Conservation (phyloP, 1,140 invertebrate genomes). For the silkworm (Bombyx mori) region DNA sequence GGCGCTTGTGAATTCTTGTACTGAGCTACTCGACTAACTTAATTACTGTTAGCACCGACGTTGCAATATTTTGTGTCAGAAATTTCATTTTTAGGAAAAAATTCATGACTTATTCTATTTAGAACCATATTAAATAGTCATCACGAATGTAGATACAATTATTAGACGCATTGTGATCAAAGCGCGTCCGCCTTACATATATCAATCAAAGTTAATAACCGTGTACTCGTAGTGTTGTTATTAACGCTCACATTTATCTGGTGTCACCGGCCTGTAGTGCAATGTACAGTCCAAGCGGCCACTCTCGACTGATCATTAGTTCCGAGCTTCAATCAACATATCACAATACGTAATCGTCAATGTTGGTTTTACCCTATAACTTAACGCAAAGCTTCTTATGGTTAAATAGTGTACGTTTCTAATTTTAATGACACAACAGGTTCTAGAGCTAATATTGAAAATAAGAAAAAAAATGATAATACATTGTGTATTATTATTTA, state of each 20-base stretch:
- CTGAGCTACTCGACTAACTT: too few species aligned
- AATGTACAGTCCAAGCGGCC: not conserved
- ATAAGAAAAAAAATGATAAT: too few species aligned
- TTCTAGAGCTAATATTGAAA: too few species aligned
- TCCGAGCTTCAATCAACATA: too few species aligned
- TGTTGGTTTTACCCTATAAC: too few species aligned
- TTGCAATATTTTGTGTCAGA: not conserved
- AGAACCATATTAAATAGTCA: too few species aligned
- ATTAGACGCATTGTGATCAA: slow-evolving; percentile 4
- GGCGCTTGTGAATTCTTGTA: too few species aligned
- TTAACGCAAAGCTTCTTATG: too few species aligned
- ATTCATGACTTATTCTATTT: not conserved
- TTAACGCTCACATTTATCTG: slow-evolving; percentile 45
- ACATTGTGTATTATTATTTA: too few species aligned
- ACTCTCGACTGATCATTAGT: not conserved
- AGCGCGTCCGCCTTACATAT: not conserved
- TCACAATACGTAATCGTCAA: too few species aligned
- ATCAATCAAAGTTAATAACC: slow-evolving; percentile 41
- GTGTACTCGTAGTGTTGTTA: slow-evolving; percentile 23
- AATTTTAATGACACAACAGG: too few species aligned
- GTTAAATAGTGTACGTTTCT: too few species aligned
- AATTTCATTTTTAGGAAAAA: not conserved
- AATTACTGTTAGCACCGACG: not conserved
- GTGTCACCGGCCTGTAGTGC: slow-evolving; percentile 19
- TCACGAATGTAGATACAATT: not conserved